Conservation (phyloP, 2,113 vertebrate genomes). For the Phalacrocorax carbo region DNA sequence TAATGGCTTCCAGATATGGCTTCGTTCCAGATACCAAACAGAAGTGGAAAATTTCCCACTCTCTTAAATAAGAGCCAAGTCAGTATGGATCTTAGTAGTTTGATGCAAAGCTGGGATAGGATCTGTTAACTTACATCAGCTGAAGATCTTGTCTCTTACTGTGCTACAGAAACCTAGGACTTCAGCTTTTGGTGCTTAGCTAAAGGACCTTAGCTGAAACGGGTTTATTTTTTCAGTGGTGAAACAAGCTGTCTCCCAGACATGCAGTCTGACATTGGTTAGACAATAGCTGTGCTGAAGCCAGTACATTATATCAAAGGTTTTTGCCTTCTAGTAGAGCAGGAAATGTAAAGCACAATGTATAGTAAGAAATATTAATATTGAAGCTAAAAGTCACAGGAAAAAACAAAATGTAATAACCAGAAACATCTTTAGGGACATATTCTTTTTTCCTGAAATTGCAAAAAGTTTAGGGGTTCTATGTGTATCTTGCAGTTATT, state of each 20-base stretch:
- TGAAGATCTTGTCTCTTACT: not conserved
- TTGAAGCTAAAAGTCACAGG: not conserved
- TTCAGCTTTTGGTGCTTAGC: not conserved
- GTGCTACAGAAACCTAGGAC: not conserved
- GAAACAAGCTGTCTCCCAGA: not conserved
- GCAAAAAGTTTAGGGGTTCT: not conserved
- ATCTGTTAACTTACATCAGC: not conserved
- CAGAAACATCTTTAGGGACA: not conserved
- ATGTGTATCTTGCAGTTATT: not conserved
- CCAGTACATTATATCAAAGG: not conserved
- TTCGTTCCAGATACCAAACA: not conserved
- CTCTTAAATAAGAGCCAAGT: not conserved
- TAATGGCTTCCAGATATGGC: no score
- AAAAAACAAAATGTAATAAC: not conserved
- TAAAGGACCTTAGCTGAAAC: not conserved
- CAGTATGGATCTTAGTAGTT: not conserved
- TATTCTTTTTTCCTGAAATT: not conserved
- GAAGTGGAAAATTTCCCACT: not conserved
- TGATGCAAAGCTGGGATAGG: not conserved
- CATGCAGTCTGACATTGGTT: not conserved
- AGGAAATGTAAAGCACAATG: not conserved
- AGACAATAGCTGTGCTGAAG: conserved; percentile 10
- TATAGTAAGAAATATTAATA: not conserved
- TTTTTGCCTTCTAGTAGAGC: not conserved
- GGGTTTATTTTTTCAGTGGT: not conserved